Base-by-base conservation (phyloP, 2,113 vertebrate species). In the Ptilorrhoa leucosticta region DNA sequence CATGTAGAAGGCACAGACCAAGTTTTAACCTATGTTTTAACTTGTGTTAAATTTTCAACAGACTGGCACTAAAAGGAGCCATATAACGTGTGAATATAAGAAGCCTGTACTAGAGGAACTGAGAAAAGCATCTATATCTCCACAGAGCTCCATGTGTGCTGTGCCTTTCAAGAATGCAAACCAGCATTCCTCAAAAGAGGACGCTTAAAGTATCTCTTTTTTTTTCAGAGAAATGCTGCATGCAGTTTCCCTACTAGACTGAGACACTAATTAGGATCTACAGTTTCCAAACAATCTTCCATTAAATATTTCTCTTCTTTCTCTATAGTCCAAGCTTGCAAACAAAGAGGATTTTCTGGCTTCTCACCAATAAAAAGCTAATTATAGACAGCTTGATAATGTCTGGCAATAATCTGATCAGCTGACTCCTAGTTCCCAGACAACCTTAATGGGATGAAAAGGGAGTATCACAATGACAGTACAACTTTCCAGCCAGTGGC, bases 371-470 rank as follows among this genome's bases (percentile, higher is more conserved):
- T 68, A 96, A 94, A 89, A 91, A 93, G 86, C 88, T 96, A 95
- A 97, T 97, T 97, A 94, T 73, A 95, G 91, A 53, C 68, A 89
- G 91, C 83, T 91, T 97, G 96, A 95, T 96, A 90, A 92, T 89
- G 78, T 89, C 92, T 94, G 89, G 83, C 90, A 94, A 96, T 94
- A 96, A 94, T 87, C 75, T 92, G 37, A 95, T 96, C 94, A 89
- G 75, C 76, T 95, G 95, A 96, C 45, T 92, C 83, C 65, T 44
- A 61, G 61, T 73, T 93, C 83, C 78, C 10, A 51, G 68, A 92
- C 86, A 94, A 88, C 23, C 70, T 87, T 87, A 85, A 89, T 92
- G 83, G 87, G 58, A 84, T 96, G 83, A 81, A 87, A 77, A 90
- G 71, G 78, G 86, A 92, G 3, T 83, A 94, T 54, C 44, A 58